A percentile compares a stretch with the other conserved stretches of the same genome.
phyloP scores from a whole-genome alignment of 2,888 invertebrate genomes.

The Melanargia galathea region DNA sequence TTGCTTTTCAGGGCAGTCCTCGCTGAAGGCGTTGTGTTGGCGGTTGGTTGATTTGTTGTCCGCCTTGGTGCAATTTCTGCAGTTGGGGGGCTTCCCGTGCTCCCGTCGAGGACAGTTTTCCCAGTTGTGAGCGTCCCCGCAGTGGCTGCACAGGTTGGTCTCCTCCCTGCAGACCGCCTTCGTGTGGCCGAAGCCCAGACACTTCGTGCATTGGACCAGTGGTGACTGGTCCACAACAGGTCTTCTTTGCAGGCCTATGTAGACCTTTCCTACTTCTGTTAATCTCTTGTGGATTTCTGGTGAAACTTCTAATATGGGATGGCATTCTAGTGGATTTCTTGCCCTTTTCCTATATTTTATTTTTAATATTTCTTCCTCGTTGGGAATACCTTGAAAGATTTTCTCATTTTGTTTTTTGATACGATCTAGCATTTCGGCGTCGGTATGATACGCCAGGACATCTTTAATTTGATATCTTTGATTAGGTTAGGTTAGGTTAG shows the following conservation, averaged over 20 bases:
- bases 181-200: background rate
- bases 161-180: background rate
- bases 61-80: background rate
- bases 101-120: no score
- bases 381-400: no score
- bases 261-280: background rate
- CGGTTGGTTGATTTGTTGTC: background rate
- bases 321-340: background rate
- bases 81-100: background rate
- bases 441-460: background rate
- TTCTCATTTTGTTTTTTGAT: no score
- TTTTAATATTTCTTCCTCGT: no score
- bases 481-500: conserved; percentile 7
- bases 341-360: no score
- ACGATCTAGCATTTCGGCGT: no score
- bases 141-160: background rate
- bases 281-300: background rate
- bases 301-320: background rate
- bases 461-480: background rate
- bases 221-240: background rate
- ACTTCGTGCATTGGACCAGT: background rate
- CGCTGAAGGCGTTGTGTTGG: no score
- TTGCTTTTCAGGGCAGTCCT: background rate
- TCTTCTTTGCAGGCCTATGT: background rate
- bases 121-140: background rate